Evolutionary conservation across 2,797 vertebrate species (phyloP).

Genomic region (Acanthurus tractus): DNA sequence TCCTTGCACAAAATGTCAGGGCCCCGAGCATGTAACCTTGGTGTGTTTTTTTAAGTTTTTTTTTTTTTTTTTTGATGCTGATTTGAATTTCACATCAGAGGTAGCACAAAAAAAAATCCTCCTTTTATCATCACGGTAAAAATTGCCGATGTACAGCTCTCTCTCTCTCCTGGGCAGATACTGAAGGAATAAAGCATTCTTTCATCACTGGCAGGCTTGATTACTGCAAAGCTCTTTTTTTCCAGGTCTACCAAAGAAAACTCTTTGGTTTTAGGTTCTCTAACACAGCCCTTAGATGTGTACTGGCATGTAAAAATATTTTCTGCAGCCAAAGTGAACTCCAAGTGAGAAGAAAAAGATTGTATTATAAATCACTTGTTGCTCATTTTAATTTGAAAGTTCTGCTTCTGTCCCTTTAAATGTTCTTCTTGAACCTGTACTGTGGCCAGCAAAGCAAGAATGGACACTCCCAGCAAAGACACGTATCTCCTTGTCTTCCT

Average conservation of each 20-base stretch:
- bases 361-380: not conserved
- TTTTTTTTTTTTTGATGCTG: constrained; percentile 1
- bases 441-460: not conserved
- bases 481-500: not conserved
- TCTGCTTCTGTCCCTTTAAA: not conserved
- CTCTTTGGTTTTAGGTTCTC: constrained; percentile 5
- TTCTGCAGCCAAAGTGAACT: not conserved
- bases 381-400: not conserved
- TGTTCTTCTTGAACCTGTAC: not conserved
- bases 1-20: constrained; percentile 41
- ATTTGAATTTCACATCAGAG: constrained; percentile 55
- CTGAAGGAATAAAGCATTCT: constrained; percentile 34
- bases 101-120: constrained; percentile 6
- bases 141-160: constrained; percentile 11
- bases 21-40: constrained; percentile 16
- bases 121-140: constrained; percentile 33
- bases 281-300: not conserved
- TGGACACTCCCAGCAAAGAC: not conserved
- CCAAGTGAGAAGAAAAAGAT: not conserved
- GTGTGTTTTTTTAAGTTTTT: too few relatives aligned
- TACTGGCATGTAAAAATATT: not conserved
- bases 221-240: constrained; percentile 28
- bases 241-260: constrained; percentile 6
- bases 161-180: constrained; percentile 20
- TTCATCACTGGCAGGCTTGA: constrained; percentile 37